Conservation (phyloP, 1,140 invertebrate species). For the Drosophila lacteicornis region DNA sequence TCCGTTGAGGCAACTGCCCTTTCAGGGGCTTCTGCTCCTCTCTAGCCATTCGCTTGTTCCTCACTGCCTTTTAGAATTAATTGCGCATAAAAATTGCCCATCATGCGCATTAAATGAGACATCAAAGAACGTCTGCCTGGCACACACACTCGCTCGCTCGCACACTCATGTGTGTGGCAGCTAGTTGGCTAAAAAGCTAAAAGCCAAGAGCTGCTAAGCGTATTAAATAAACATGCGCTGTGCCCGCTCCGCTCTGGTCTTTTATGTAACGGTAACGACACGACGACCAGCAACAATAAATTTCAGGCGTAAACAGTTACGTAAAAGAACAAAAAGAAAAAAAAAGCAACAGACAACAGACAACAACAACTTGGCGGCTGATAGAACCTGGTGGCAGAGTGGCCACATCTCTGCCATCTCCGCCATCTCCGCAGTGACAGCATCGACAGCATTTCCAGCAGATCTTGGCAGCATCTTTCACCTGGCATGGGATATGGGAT, state of each 20-base stretch:
- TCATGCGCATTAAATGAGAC: conserved; percentile 67
- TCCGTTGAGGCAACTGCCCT: conserved; percentile 8
- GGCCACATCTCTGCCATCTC: conserved; percentile 21
- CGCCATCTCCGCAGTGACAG: conserved; percentile 1
- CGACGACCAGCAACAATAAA: conserved; percentile 73
- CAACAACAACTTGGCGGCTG: conserved; percentile 6
- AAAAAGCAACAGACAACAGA: conserved; percentile 26
- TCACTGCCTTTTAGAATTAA: conserved; percentile 48
- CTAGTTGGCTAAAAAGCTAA: conserved; percentile 51
- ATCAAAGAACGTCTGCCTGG: conserved; percentile 52
- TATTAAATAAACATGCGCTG: conserved; percentile 78
- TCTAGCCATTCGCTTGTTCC: conserved; percentile 14
- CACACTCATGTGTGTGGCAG: background rate
- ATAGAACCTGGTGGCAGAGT: conserved; percentile 16
- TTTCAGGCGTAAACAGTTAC: conserved; percentile 79
- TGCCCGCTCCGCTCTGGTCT: conserved; percentile 35
- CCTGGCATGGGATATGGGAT: conserved; percentile 32
- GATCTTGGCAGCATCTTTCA: conserved; percentile 61
- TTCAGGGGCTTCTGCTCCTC: background rate
- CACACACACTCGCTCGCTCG: background rate
- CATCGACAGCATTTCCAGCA: conserved; percentile 42
- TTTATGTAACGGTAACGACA: conserved; percentile 73
- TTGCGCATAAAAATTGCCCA: conserved; percentile 66
- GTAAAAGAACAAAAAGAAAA: conserved; percentile 63
- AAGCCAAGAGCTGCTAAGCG: conserved; percentile 73